Conservation (phyloP, 2,113 vertebrate species). For the Dolichallabes microphthalmus region DNA sequence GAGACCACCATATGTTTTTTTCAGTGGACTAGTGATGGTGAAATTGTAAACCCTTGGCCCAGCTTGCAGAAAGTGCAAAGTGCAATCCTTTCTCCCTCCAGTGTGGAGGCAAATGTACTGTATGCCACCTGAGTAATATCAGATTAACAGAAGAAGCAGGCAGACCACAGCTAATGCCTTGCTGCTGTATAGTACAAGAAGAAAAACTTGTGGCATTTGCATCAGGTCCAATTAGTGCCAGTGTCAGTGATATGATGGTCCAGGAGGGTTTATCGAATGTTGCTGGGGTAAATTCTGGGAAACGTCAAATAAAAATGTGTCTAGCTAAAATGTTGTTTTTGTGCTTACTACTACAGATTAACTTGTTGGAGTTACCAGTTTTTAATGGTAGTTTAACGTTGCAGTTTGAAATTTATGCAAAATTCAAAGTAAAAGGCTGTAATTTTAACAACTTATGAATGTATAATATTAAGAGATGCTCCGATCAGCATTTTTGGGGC, state of each 20-base stretch:
- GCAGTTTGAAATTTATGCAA: background rate
- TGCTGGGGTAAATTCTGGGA: background rate
- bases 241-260: background rate
- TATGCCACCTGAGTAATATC: background rate
- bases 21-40: background rate
- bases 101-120: background rate
- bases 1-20: slow-evolving; percentile 4
- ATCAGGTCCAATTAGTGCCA: background rate
- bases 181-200: background rate
- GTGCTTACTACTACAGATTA: background rate
- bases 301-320: background rate
- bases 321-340: background rate
- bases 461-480: no score
- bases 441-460: no score
- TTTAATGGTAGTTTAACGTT: background rate
- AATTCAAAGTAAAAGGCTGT: no score
- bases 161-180: background rate
- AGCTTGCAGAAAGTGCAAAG: slow-evolving; percentile 18
- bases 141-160: slow-evolving; percentile 9
- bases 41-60: slow-evolving; percentile 20
- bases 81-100: background rate
- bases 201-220: background rate
- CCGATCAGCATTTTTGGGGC: no score
- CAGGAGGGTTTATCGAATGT: background rate
- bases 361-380: background rate